A percentile compares a stretch with the other conserved stretches of the same genome.
Evolutionary conservation across 1,140 invertebrate genomes (phyloP).

Genomic region (Ceratosolen fusciceps): DNA sequence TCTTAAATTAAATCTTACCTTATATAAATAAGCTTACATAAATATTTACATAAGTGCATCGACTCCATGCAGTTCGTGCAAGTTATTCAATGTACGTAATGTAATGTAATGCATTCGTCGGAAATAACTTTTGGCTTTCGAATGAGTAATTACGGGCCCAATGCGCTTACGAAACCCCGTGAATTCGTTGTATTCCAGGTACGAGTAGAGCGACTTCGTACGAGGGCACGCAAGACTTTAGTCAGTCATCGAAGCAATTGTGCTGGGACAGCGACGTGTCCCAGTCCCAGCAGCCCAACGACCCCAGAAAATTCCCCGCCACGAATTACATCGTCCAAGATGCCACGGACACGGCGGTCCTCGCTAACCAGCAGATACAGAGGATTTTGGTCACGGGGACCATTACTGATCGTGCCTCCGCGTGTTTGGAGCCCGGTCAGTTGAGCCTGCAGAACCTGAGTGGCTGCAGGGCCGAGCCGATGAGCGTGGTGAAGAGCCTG

Average conservation of each 20-base stretch:
- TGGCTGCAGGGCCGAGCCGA: constrained; percentile 80
- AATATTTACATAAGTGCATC: too few species aligned
- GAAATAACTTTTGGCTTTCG: too few species aligned
- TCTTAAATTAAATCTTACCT: too few species aligned
- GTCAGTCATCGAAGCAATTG: constrained; percentile 60
- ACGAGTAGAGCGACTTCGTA: constrained; percentile 65
- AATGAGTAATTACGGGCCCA: too few species aligned
- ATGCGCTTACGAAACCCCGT: neutral
- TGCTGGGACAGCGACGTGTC: constrained; percentile 46
- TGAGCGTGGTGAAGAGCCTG: constrained; percentile 82
- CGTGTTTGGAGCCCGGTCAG: constrained; percentile 74
- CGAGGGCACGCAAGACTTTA: constrained; percentile 71
- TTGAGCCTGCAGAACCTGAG: constrained; percentile 79
- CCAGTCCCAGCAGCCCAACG: constrained; percentile 52
- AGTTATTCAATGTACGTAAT: too few species aligned
- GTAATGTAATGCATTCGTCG: too few species aligned
- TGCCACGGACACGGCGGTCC: constrained; percentile 16
- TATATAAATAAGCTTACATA: too few species aligned
- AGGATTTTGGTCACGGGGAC: constrained; percentile 60
- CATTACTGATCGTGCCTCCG: constrained; percentile 63
- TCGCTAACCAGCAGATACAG: constrained; percentile 50
- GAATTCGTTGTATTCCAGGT: neutral
- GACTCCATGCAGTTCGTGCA: too few species aligned
- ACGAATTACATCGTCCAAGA: constrained; percentile 6
- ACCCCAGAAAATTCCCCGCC: constrained; percentile 36